These are phyloP conservation scores for Sicus ferrugineus DNA, from an alignment of 2,888 invertebrate species.

Conservation along the genomic window DNA sequence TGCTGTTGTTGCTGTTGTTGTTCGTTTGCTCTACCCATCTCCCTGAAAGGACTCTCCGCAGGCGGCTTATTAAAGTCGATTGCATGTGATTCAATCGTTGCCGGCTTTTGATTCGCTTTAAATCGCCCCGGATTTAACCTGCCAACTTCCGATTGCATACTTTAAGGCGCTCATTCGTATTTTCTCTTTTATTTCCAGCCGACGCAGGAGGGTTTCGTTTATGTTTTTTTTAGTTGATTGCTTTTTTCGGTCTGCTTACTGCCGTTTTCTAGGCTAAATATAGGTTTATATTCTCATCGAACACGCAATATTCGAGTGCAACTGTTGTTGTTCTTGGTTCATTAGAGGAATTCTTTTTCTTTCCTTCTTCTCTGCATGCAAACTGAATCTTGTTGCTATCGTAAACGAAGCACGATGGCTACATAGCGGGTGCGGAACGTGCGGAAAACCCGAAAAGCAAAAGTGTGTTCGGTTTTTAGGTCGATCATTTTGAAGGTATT, in stretches of 20 bases:
- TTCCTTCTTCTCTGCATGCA: constrained; percentile 42
- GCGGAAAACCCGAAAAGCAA: too few species aligned
- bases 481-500: too few species aligned
- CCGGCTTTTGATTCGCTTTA: constrained; percentile 19
- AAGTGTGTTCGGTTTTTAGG: too few species aligned
- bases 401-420: too few species aligned
- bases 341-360: constrained; percentile 39
- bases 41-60: not conserved
- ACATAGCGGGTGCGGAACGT: too few species aligned
- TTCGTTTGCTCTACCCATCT: not conserved
- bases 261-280: not conserved
- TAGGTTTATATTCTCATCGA: not conserved
- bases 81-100: not conserved
- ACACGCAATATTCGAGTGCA: constrained; percentile 9
- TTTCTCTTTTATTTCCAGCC: not conserved
- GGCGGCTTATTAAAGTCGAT: not conserved
- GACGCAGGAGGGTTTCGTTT: constrained; percentile 21
- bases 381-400: constrained; percentile 46
- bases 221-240: not conserved
- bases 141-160: constrained; percentile 30
- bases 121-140: constrained; percentile 8
- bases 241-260: not conserved
- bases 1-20: not conserved
- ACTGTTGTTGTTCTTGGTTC: not conserved
- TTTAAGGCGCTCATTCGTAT: constrained; percentile 16